Conservation (phyloP, 2,797 vertebrate genomes). For the Sebastes diploproa region DNA sequence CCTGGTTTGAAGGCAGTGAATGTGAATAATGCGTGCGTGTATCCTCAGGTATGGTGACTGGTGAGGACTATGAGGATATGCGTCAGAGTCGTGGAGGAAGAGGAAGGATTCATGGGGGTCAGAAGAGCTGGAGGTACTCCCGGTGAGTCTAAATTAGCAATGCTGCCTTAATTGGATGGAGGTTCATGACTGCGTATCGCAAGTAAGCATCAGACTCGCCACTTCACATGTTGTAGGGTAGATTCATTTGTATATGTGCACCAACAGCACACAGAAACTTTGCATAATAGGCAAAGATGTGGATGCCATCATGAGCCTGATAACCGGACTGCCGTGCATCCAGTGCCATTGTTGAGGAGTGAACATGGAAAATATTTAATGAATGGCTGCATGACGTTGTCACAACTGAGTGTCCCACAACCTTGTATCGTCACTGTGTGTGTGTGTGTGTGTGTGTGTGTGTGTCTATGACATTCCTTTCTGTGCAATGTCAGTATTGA, state of each 20-base stretch:
- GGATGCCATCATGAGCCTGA: neutral
- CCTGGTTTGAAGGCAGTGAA: neutral
- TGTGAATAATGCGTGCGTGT: neutral
- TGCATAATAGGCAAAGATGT: neutral
- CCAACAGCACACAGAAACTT: neutral
- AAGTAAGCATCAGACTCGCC: neutral
- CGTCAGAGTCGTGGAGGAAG: conserved; percentile 83
- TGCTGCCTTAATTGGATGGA: neutral
- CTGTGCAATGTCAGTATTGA: neutral
- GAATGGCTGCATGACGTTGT: neutral
- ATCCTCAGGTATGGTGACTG: conserved; percentile 81
- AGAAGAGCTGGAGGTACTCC: conserved; percentile 97
- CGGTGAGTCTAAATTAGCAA: conserved; percentile 80
- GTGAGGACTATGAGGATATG: conserved; percentile 92
- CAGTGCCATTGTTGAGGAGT: neutral
- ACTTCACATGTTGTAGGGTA: neutral
- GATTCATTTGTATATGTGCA: neutral
- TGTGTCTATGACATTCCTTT: neutral
- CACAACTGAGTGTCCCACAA: neutral
- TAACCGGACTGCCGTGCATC: neutral
- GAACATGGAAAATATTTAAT: neutral
- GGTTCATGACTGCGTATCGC: neutral
- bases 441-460: too few species aligned
- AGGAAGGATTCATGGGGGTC: conserved; percentile 81
- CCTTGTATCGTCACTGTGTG: neutral